phyloP scores from a whole-genome alignment of 1,140 invertebrate genomes.

The Brevipalpus yothersi region DNA sequence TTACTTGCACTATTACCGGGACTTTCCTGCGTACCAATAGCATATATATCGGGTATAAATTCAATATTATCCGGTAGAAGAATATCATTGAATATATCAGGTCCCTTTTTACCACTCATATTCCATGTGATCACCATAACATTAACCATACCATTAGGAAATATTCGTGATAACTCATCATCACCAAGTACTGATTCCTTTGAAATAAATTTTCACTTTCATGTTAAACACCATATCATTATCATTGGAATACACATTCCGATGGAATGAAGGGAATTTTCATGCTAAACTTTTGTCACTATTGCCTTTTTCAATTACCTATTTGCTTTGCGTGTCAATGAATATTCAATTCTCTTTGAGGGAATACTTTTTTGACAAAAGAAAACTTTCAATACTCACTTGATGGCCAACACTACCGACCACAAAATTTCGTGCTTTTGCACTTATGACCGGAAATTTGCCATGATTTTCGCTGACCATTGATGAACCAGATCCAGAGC shows the following conservation, averaged over 20 bases:
- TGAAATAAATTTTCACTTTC: not conserved
- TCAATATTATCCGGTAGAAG: constrained; percentile 54
- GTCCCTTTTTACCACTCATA: constrained; percentile 52
- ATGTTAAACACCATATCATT: not conserved
- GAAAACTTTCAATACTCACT: not conserved
- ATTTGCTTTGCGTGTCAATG: too few species aligned
- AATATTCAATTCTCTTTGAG: too few species aligned
- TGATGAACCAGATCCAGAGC: too few species aligned
- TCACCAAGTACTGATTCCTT: constrained; percentile 41
- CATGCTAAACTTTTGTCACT: too few species aligned
- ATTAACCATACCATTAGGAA: constrained; percentile 52
- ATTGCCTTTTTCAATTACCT: too few species aligned
- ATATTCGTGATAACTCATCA: constrained; percentile 53
- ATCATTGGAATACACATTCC: too few species aligned
- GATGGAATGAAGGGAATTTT: too few species aligned
- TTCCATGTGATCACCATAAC: constrained; percentile 89
- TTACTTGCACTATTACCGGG: not conserved
- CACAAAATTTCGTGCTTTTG: not conserved
- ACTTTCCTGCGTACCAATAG: constrained; percentile 75
- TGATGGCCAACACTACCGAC: not conserved
- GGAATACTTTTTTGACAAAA: not conserved
- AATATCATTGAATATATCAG: constrained; percentile 51
- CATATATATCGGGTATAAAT: constrained; percentile 68
- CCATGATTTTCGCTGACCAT: too few species aligned
- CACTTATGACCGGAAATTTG: not conserved